Percentiles rank a stretch among this genome's conserved stretches.
These are phyloP conservation scores for Catajapyx aquilonaris DNA, from an alignment of 1,140 invertebrate species.

Conservation along the genomic window DNA sequence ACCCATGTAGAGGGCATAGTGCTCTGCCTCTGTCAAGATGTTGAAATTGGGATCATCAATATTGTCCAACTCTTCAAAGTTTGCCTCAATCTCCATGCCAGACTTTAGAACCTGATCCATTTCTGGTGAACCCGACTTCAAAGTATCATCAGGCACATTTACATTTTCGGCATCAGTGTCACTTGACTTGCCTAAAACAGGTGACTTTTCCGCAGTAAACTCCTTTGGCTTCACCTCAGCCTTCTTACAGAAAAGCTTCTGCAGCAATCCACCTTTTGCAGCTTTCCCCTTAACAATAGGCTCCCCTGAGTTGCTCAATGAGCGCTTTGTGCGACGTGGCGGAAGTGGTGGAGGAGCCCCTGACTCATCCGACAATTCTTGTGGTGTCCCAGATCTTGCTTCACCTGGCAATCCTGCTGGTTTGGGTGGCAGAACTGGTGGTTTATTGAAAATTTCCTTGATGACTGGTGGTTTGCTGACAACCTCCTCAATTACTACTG, in stretches of 20 bases:
- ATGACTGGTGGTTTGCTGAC: constrained; percentile 21
- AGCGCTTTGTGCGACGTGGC: neutral
- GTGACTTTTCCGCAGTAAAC: constrained; percentile 1
- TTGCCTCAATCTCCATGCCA: no score
- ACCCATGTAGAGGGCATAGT: constrained; percentile 62
- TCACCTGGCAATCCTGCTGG: constrained; percentile 57
- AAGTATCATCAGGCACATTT: no score
- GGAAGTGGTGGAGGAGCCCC: constrained; percentile 1
- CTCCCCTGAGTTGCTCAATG: neutral
- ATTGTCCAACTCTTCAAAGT: no score
- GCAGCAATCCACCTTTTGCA: constrained; percentile 10
- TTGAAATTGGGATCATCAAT: no score
- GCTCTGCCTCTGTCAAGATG: constrained; percentile 59
- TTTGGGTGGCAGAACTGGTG: constrained; percentile 44
- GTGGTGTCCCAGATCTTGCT: no score
- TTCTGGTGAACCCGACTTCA: no score
- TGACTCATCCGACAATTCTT: neutral
- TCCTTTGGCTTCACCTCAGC: constrained; percentile 16
- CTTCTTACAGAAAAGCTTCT: constrained; percentile 13
- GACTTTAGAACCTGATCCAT: no score
- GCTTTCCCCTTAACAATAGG: no score
- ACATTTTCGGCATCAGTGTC: no score
- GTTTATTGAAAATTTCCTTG: constrained; percentile 21
- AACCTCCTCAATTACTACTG: constrained; percentile 6
- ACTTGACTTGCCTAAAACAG: no score